Evolutionary conservation across 2,888 invertebrate species (phyloP).

Genomic region (Ametastegia equiseti): DNA sequence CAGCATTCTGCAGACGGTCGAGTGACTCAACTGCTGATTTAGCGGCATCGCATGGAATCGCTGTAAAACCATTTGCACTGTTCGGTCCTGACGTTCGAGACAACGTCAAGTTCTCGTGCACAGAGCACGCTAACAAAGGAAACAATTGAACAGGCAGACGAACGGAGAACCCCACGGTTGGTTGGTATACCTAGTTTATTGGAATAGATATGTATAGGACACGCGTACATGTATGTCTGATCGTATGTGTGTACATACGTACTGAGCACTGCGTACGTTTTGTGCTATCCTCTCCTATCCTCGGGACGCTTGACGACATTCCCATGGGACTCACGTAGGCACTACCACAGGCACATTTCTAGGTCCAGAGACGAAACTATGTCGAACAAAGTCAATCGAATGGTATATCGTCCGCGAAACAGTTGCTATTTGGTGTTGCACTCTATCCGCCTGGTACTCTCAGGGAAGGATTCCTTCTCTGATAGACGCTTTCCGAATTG

Average conservation of each 20-base stretch:
- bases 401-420: conserved; percentile 28
- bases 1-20: background rate
- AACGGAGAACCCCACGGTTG: background rate
- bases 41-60: no score
- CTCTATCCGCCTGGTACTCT: background rate
- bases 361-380: conserved; percentile 19
- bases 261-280: background rate
- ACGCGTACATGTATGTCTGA: background rate
- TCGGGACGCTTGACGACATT: no score
- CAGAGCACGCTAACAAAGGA: conserved; percentile 2
- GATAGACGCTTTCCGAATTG: conserved; percentile 23
- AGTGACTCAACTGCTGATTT: conserved; percentile 7
- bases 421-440: conserved; percentile 31
- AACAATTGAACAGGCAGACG: conserved; percentile 17
- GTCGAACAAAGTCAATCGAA: conserved; percentile 44
- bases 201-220: background rate
- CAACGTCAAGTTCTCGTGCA: background rate
- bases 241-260: background rate
- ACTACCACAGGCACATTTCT: background rate
- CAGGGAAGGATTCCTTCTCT: background rate
- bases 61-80: background rate
- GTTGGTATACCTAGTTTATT: background rate
- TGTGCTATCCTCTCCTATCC: background rate
- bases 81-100: background rate
- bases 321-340: background rate